Conservation (phyloP, 2,797 vertebrate species). For the Melanotaenia trifasciata region DNA sequence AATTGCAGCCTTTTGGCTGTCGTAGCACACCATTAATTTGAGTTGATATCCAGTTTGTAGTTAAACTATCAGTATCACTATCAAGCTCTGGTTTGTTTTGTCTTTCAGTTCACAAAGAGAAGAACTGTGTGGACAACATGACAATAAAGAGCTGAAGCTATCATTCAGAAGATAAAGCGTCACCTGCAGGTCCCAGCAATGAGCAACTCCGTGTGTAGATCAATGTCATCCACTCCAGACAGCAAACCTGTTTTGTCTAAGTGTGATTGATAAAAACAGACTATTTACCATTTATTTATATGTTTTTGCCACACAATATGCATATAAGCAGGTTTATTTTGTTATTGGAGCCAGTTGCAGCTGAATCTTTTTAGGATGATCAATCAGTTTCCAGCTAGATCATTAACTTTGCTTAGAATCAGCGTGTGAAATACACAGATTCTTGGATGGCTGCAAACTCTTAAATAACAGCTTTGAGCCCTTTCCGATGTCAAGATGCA, state of each 20-base stretch:
- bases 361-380: not conserved
- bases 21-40: not conserved
- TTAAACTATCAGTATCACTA: not conserved
- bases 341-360: too few relatives aligned
- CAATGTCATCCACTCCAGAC: not conserved
- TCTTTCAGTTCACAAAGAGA: not conserved
- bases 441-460: too few relatives aligned
- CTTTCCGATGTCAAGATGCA: too few relatives aligned
- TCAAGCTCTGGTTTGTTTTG: not conserved
- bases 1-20: constrained; percentile 4
- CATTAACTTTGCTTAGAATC: too few relatives aligned
- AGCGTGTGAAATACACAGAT: too few relatives aligned
- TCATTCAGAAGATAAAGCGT: not conserved
- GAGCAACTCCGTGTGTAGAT: not conserved
- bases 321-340: too few relatives aligned
- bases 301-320: too few relatives aligned
- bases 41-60: not conserved
- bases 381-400: too few relatives aligned
- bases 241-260: too few relatives aligned
- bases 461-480: too few relatives aligned
- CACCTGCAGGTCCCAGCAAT: not conserved
- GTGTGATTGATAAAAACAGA: too few relatives aligned
- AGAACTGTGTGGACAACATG: not conserved
- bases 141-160: not conserved
- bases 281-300: too few relatives aligned